Percentiles rank a stretch among this genome's conserved stretches.
Evolutionary conservation across 1,140 invertebrate species (phyloP).

Genomic region (Nephila pilipes): DNA sequence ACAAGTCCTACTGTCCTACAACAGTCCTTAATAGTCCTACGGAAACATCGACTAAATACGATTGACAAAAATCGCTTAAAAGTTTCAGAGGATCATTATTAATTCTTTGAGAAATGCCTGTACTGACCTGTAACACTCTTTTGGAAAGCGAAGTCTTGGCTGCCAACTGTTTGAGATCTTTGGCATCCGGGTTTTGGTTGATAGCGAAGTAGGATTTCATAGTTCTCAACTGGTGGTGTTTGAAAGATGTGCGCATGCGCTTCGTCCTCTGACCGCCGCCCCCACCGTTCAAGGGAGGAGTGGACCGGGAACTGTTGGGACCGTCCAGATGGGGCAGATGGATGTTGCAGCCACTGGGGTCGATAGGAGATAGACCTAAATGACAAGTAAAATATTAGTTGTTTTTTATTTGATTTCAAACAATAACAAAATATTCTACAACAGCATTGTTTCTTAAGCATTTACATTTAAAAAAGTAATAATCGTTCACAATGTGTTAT

Average conservation of each 20-base stretch:
- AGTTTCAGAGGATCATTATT: too few species aligned
- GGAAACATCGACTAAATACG: too few species aligned
- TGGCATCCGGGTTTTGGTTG: slow-evolving; percentile 94
- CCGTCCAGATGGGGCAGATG: slow-evolving; percentile 61
- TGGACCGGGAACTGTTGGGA: not conserved
- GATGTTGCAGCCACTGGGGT: slow-evolving; percentile 23
- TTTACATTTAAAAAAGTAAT: too few species aligned
- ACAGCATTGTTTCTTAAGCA: too few species aligned
- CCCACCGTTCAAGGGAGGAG: not conserved
- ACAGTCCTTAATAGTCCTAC: too few species aligned
- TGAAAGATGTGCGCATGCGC: slow-evolving; percentile 97
- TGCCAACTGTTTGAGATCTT: slow-evolving; percentile 84
- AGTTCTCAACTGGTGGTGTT: slow-evolving; percentile 97
- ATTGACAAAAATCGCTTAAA: not conserved
- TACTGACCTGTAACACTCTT: slow-evolving; percentile 95
- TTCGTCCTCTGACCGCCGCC: slow-evolving; percentile 80
- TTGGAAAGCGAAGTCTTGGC: slow-evolving; percentile 98
- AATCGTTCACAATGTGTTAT: too few species aligned
- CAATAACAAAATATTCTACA: too few species aligned
- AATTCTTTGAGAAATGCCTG: too few species aligned
- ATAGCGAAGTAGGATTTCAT: slow-evolving; percentile 99
- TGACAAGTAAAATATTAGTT: not conserved
- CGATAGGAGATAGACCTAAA: slow-evolving; percentile 59
- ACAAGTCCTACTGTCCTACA: too few species aligned
- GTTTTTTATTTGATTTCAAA: too few species aligned